Evolutionary conservation across 2,888 invertebrate genomes (phyloP), one percentile per base, ranked within the genome.

Genomic region (Ochropacha duplaris): DNA sequence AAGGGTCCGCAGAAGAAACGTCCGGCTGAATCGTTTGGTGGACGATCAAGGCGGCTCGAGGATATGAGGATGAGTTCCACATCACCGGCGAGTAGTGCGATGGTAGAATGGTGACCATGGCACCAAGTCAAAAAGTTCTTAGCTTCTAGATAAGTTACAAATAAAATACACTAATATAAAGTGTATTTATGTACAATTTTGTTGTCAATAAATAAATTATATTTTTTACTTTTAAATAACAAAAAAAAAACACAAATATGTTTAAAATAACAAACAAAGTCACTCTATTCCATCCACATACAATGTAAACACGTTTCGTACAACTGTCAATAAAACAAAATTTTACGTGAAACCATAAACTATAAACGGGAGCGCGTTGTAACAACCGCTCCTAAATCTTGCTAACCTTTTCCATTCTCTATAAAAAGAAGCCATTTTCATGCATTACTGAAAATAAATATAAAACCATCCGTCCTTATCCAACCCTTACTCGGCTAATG

Each of bases 401-500:
- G 19, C n/a, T 44, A 44, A 44, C 44, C 55, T 58, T 60, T 61
- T 60, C 64, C 59, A 57, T 65, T 64, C 52, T 54, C 55, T 54
- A 57, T 54, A 57, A 65, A 68, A 62, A 59, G 62, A 66, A 71
- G 64, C 64, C 65, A 68, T 70, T 60, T 65, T 69, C 69, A 69
- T 67, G 68, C 62, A 71, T 64, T 64, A 64, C 65, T 67, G 69
- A 59, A 68, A 71, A 76, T 72, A 68, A 71, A 69, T 72, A 72
- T 66, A 59, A 59, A 67, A 66, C 64, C 68, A 68, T 67, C 63
- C 64, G 65, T 69, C 60, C 66, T 62, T 67, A 66, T 68, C 74
- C 68, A 68, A 67, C 61, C 60, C 67, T 57, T 65, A 50, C 65
- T 58, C 58, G 56, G 59, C 71, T 75, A 78, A 81, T 78, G 73